Evolutionary conservation across 92 coral and sea anemone species (phyloP).

Genomic region (Porites rus): DNA sequence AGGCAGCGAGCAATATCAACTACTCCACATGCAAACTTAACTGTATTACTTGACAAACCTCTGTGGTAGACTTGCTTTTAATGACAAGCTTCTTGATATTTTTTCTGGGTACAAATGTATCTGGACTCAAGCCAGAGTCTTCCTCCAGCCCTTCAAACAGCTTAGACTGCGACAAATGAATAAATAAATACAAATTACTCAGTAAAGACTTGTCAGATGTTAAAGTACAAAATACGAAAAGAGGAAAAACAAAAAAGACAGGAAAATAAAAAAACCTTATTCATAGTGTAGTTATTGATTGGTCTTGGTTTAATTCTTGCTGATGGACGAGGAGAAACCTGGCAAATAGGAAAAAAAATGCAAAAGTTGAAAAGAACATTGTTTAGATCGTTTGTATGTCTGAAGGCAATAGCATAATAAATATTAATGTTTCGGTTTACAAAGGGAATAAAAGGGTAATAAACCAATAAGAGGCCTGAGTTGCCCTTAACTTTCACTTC

Average conservation of each 20-base stretch:
- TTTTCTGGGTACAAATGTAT: slow-evolving; percentile 96
- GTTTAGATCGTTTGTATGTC: no score
- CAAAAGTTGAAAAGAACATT: no score
- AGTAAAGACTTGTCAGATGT: background rate
- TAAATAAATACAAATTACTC: background rate
- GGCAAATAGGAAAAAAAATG: background rate
- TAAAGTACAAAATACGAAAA: background rate
- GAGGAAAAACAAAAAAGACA: no score
- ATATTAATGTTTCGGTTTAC: no score
- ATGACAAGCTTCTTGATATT: slow-evolving; percentile 92
- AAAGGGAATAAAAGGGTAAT: no score
- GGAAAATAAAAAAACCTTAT: slow-evolving; percentile 62
- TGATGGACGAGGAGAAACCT: slow-evolving; percentile 96
- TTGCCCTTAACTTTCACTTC: no score
- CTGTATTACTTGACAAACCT: background rate
- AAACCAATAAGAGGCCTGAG: no score
- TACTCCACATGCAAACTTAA: background rate
- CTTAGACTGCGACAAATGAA: slow-evolving; percentile 68
- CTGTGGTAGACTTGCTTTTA: slow-evolving; percentile 60
- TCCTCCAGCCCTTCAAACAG: slow-evolving; percentile 98
- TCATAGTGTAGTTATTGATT: slow-evolving; percentile 80
- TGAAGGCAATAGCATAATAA: no score
- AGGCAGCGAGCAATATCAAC: no score
- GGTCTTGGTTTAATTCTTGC: slow-evolving; percentile 96
- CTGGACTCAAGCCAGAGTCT: slow-evolving; percentile 87